Percentiles rank a stretch among this genome's conserved stretches.
phyloP scores from a whole-genome alignment of 2,113 vertebrate species.

The Leptocoma aspasia region DNA sequence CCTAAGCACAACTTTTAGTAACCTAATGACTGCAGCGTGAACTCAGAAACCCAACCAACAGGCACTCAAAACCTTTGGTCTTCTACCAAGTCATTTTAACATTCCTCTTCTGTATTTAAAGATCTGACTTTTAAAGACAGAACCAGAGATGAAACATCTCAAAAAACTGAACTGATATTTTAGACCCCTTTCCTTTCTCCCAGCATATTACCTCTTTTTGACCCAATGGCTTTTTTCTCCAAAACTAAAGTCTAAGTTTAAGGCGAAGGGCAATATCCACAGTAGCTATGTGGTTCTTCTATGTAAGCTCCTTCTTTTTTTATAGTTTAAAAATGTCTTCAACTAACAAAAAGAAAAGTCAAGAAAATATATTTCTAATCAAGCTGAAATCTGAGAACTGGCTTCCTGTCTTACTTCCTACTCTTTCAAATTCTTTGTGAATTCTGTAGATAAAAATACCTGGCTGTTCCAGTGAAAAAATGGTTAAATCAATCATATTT shows the following conservation, averaged over 20 bases:
- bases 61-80: not conserved
- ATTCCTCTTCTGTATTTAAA: not conserved
- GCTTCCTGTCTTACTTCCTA: not conserved
- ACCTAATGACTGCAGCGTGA: not conserved
- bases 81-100: not conserved
- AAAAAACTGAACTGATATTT: not conserved
- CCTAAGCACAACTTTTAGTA: not conserved
- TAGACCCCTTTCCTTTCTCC: not conserved
- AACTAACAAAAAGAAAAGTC: not conserved
- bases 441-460: not conserved
- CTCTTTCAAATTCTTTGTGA: not conserved
- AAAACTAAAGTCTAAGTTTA: not conserved
- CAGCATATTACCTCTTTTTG: not conserved
- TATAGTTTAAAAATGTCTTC: not conserved
- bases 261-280: not conserved
- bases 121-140: not conserved
- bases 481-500: not conserved
- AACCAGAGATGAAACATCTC: not conserved
- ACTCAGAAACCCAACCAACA: not conserved
- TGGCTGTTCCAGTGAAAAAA: not conserved
- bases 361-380: not conserved
- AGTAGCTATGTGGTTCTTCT: not conserved
- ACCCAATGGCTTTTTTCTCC: not conserved
- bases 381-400: not conserved
- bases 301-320: not conserved